These are phyloP conservation scores for Paelopatides confundens DNA, from an alignment of 53 echinoderm and acorn worm genomes.

Conservation along the genomic window DNA sequence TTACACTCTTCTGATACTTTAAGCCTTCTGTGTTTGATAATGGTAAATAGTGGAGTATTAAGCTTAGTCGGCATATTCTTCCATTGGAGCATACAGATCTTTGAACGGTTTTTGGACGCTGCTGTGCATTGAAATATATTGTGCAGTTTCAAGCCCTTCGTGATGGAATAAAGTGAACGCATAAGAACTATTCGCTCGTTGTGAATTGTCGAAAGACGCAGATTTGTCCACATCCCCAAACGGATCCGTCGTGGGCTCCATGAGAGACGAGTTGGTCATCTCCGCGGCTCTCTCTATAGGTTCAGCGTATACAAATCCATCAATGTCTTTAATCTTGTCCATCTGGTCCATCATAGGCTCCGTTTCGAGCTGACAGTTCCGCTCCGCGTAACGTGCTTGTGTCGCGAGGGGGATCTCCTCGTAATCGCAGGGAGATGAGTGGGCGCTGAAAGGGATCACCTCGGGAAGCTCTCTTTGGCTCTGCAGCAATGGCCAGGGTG, in stretches of 20 bases:
- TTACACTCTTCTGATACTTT: too few species aligned
- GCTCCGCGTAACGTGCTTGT: not conserved
- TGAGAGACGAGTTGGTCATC: not conserved
- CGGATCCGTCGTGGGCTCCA: not conserved
- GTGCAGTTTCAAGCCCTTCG: not conserved
- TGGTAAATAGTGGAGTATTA: too few species aligned
- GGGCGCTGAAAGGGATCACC: not conserved
- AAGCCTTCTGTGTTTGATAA: too few species aligned
- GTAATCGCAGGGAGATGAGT: slow-evolving; percentile 1
- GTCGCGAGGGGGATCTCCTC: slow-evolving; percentile 14
- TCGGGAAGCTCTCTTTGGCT: slow-evolving; percentile 1
- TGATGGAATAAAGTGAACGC: not conserved
- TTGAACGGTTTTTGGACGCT: not conserved
- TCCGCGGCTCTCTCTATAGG: not conserved
- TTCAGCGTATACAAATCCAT: not conserved
- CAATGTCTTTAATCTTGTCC: not conserved
- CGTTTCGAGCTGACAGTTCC: not conserved
- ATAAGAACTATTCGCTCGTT: not conserved
- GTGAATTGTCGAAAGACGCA: not conserved
- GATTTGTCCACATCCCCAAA: not conserved
- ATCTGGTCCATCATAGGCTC: not conserved
- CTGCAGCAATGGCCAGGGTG: slow-evolving; percentile 36
- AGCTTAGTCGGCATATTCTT: too few species aligned
- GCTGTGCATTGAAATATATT: slow-evolving; percentile 6
- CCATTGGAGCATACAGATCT: slow-evolving; percentile 25